phyloP scores from a whole-genome alignment of 2,888 invertebrate species.

The Drosophila emarginata region DNA sequence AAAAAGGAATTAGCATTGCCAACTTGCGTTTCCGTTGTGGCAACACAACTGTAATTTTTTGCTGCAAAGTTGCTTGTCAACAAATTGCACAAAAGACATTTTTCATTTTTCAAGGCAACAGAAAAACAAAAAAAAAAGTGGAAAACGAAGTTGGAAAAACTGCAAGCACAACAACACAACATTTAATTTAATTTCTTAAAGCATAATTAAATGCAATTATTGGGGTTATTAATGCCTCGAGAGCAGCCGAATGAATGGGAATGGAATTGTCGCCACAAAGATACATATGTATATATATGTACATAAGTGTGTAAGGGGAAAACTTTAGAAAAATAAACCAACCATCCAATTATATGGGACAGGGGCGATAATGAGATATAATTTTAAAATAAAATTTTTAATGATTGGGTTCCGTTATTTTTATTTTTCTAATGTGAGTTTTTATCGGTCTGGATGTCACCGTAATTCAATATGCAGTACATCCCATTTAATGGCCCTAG shows the following conservation, averaged over 20 bases:
- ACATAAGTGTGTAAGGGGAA: neutral
- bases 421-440: neutral
- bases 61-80: slow-evolving; percentile 8
- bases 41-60: slow-evolving; percentile 60
- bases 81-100: slow-evolving; percentile 30
- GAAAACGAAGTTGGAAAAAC: slow-evolving; percentile 6
- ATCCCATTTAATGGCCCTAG: too few relatives aligned
- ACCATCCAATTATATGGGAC: neutral
- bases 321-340: neutral
- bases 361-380: neutral
- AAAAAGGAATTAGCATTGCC: slow-evolving; percentile 67
- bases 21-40: slow-evolving; percentile 66
- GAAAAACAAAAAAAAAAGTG: neutral
- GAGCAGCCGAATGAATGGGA: slow-evolving; percentile 12
- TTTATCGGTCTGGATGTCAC: neutral
- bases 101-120: slow-evolving; percentile 22
- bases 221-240: slow-evolving; percentile 26
- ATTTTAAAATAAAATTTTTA: neutral
- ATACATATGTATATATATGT: neutral
- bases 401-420: neutral
- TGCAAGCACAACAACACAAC: slow-evolving; percentile 18
- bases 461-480: neutral
- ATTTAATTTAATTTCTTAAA: slow-evolving; percentile 50
- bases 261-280: neutral
- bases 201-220: slow-evolving; percentile 69